Conservation (phyloP, 2,888 invertebrate species). For the Drosophila meridionalis region DNA sequence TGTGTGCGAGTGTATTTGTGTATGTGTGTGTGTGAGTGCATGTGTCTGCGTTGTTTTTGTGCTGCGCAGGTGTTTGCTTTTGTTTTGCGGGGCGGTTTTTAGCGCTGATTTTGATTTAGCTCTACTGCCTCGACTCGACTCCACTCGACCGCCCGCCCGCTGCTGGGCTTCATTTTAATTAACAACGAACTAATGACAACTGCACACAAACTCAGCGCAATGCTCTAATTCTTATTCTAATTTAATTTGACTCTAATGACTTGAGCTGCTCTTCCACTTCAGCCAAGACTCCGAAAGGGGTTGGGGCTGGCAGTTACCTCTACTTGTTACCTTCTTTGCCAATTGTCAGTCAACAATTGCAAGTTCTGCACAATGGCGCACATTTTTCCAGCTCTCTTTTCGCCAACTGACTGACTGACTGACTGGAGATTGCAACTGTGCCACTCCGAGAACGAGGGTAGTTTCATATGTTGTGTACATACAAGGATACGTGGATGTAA, state of each 20-base stretch:
- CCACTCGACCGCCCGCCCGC: constrained; percentile 35
- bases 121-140: constrained; percentile 37
- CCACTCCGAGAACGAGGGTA: constrained; percentile 54
- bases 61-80: constrained; percentile 68
- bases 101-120: constrained; percentile 73
- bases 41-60: constrained; percentile 28
- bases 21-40: constrained; percentile 23
- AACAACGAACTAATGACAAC: constrained; percentile 77
- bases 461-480: neutral
- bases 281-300: neutral
- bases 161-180: constrained; percentile 73
- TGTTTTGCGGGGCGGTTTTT: constrained; percentile 71
- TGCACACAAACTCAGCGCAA: constrained; percentile 51
- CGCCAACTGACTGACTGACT: constrained; percentile 46
- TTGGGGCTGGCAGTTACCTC: constrained; percentile 23
- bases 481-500: too few relatives aligned
- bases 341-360: constrained; percentile 78
- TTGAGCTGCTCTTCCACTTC: constrained; percentile 49
- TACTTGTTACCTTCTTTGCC: constrained; percentile 68
- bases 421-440: constrained; percentile 70
- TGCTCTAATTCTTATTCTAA: constrained; percentile 60
- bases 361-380: constrained; percentile 69
- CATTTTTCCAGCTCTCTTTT: constrained; percentile 72
- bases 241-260: constrained; percentile 76
- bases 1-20: constrained; percentile 16